Evolutionary conservation across 53 echinoderm and acorn worm species (phyloP), one percentile per base, ranked within the genome.

Genomic region (Antedon mediterranea): DNA sequence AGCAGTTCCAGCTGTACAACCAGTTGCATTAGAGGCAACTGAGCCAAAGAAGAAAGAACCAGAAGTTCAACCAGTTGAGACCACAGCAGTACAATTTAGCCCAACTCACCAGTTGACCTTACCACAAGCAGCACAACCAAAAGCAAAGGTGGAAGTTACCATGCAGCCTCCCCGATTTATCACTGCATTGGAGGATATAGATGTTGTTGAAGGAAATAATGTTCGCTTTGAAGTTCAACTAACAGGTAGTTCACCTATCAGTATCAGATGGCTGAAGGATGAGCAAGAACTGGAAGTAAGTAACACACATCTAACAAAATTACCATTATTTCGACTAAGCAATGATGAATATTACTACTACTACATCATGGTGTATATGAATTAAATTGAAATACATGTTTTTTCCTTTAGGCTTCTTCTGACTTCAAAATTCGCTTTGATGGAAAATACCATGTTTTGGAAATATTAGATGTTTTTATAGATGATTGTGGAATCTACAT

Each of bases 91-190:
- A 11, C 9, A 57, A 26, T 11, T 26, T 18, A 57, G 57, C 20
- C 57, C 57, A 11, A 18, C 23, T 18, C 23, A 8, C 23, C 57
- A 57, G n/a, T 26, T 82, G 31, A 32, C 72, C 27, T 43, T 82
- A 20, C 30, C 75, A 30, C 30, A 29, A 8, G 71, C 34, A 29
- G 77, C 71, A 23, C 77, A 29, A 32, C 90, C 90, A 15, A 44
- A 81, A 31, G 85, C 57, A 57, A 57, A 79, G 41, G 75, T 84
- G 20, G 86, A 78, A 57, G 82, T 90, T 7, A 43, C 82, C 34
- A 94, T 94, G 78, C 84, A 85, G 41, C 88, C 93, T 28, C 98
- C 98, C 3, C 90, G 90, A 82, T 98, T 98, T 76, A 83, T 82
- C 9, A 80, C 90, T 70, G 83, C 89, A 7, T 83, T 98, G 57